Conservation (phyloP, 2,888 invertebrate genomes). For the Eurytoma adleriae region DNA sequence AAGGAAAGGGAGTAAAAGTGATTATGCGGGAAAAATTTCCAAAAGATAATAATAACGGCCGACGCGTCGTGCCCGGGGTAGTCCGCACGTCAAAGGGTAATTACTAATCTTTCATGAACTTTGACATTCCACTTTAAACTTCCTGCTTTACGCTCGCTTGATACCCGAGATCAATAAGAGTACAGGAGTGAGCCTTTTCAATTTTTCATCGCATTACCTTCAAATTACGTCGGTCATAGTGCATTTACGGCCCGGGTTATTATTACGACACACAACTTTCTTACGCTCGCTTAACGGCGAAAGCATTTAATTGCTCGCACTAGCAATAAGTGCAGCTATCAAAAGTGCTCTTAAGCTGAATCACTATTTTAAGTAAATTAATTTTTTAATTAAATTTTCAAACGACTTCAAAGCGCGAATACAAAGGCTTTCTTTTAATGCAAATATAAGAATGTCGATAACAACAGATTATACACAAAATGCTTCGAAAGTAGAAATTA, state of each 20-base stretch:
- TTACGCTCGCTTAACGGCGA: background rate
- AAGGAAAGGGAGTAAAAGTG: too few species aligned
- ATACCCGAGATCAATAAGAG: background rate
- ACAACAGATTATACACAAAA: too few species aligned
- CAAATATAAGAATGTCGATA: too few species aligned
- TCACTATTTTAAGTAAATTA: too few species aligned
- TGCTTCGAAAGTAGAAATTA: too few species aligned
- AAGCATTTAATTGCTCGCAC: background rate
- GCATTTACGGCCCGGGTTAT: background rate
- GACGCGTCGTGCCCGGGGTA: background rate
- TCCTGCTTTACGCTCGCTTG: background rate
- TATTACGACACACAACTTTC: background rate
- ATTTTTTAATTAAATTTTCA: too few species aligned
- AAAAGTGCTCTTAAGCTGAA: too few species aligned
- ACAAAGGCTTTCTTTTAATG: too few species aligned
- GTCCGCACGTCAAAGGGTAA: background rate
- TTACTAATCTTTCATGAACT: background rate
- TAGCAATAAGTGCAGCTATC: too few species aligned
- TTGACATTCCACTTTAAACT: background rate
- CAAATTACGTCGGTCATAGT: slow-evolving; percentile 17
- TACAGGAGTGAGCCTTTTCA: slow-evolving; percentile 7
- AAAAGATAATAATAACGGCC: background rate
- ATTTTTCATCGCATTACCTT: slow-evolving; percentile 34
- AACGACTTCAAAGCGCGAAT: too few species aligned
- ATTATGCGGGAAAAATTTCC: background rate